Evolutionary conservation across 1,140 invertebrate species (phyloP).

Genomic region (Condylostylus longicornis): DNA sequence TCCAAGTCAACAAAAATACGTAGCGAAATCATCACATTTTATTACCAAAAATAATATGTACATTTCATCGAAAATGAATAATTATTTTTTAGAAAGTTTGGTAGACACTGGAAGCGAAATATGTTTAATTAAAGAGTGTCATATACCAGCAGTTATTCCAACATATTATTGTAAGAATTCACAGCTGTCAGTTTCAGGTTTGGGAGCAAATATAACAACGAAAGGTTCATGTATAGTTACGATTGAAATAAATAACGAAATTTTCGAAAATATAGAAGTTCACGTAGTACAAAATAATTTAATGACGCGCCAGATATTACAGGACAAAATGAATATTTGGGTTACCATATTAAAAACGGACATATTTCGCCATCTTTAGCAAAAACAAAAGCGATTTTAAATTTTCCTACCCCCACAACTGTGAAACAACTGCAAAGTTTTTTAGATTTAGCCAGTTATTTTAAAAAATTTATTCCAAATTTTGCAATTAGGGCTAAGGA

Average conservation of each 20-base stretch:
- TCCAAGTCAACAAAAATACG: no score
- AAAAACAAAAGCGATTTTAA: slow-evolving; percentile 13
- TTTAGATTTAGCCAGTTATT: slow-evolving; percentile 15
- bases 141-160: not conserved
- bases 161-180: slow-evolving; percentile 34
- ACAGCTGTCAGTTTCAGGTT: no score
- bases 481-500: slow-evolving; percentile 11
- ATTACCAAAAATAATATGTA: not conserved
- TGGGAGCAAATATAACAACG: no score
- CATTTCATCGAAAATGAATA: not conserved
- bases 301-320: slow-evolving; percentile 15
- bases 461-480: slow-evolving; percentile 13
- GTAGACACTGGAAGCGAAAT: not conserved
- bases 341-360: slow-evolving; percentile 7
- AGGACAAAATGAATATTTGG: slow-evolving; percentile 10
- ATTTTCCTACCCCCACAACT: slow-evolving; percentile 18
- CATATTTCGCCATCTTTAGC: slow-evolving; percentile 8
- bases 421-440: slow-evolving; percentile 22
- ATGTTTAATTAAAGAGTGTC: not conserved
- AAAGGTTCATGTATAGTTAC: slow-evolving; percentile 25
- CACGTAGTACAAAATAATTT: slow-evolving; percentile 15
- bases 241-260: slow-evolving; percentile 21
- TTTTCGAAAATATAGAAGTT: slow-evolving; percentile 22
- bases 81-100: not conserved
- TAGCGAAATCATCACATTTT: not conserved